phyloP scores from a whole-genome alignment of 1,140 invertebrate genomes.

The Centruroides sculpturatus region DNA sequence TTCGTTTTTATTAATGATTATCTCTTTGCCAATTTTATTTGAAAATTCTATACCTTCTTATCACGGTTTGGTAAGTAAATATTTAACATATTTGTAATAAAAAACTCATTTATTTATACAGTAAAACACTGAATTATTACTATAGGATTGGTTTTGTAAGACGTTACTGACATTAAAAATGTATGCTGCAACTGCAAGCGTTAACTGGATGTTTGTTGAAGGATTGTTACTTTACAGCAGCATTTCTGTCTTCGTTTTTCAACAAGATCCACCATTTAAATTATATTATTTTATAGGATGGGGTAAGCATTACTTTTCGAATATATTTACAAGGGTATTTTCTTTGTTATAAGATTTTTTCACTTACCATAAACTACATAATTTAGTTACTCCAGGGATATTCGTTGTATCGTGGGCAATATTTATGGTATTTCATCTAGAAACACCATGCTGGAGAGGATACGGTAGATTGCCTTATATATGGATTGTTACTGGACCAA shows the following conservation, averaged over 20 bases:
- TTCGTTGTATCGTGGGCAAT: conserved; percentile 29
- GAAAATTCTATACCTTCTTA: conserved; percentile 17
- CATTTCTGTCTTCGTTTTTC: conserved; percentile 36
- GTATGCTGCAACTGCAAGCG: conserved; percentile 35
- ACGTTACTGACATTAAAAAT: conserved; percentile 30
- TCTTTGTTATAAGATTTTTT: too few species aligned
- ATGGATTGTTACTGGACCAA: conserved; percentile 34
- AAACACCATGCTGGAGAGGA: conserved; percentile 29
- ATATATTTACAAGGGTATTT: too few species aligned
- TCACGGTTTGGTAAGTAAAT: conserved; percentile 18
- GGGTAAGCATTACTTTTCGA: conserved; percentile 27
- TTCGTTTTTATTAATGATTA: conserved; percentile 30
- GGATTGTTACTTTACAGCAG: conserved; percentile 36
- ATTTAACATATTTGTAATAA: too few species aligned
- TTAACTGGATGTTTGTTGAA: conserved; percentile 45
- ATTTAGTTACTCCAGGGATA: conserved; percentile 29
- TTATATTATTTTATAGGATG: conserved; percentile 38
- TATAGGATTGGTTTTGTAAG: conserved; percentile 35
- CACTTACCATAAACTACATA: too few species aligned
- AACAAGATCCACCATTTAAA: conserved; percentile 33
- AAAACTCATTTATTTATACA: too few species aligned
- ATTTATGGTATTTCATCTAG: conserved; percentile 22
- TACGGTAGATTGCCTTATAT: conserved; percentile 26
- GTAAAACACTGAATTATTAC: too few species aligned
- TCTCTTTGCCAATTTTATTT: conserved; percentile 23